Percentiles rank a stretch among this genome's conserved stretches.
These are phyloP conservation scores for Entelurus aequoreus DNA, from an alignment of 2,113 vertebrate genomes.

Conservation along the genomic window DNA sequence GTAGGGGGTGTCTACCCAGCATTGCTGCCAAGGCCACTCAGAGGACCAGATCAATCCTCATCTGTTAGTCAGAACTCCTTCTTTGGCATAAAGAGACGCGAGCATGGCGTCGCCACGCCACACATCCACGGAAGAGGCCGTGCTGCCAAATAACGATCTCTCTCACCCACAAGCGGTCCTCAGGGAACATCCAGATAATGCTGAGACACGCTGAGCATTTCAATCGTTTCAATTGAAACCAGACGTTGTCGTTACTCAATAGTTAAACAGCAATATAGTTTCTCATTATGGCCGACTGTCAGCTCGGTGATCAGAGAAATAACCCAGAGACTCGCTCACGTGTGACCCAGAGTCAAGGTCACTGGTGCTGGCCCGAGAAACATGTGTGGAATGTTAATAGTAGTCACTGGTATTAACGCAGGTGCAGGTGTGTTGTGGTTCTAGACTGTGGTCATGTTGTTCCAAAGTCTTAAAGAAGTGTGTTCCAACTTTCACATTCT, in stretches of 20 bases:
- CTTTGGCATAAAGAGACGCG: slow-evolving; percentile 24
- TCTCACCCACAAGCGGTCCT: slow-evolving; percentile 22
- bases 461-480: slow-evolving; percentile 7
- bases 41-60: slow-evolving; percentile 17
- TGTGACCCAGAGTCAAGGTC: slow-evolving; percentile 31
- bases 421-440: not conserved
- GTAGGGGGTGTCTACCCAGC: not conserved
- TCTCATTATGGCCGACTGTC: not conserved
- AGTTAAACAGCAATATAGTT: slow-evolving; percentile 28
- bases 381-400: not conserved
- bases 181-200: slow-evolving; percentile 6
- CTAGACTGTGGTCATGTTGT: slow-evolving; percentile 18
- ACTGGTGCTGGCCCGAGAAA: slow-evolving; percentile 12
- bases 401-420: not conserved
- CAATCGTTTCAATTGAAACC: slow-evolving; percentile 24
- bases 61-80: slow-evolving; percentile 34
- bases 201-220: slow-evolving; percentile 17
- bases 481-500: not conserved
- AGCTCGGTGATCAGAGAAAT: slow-evolving; percentile 7
- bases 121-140: slow-evolving; percentile 31
- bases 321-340: not conserved
- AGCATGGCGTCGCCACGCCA: slow-evolving; percentile 32
- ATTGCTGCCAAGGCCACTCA: slow-evolving; percentile 40
- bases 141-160: slow-evolving; percentile 29
- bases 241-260: slow-evolving; percentile 24